Evolutionary conservation across 2,888 invertebrate species (phyloP), one percentile per base, ranked within the genome.

Genomic region (Nymphalis c-album): DNA sequence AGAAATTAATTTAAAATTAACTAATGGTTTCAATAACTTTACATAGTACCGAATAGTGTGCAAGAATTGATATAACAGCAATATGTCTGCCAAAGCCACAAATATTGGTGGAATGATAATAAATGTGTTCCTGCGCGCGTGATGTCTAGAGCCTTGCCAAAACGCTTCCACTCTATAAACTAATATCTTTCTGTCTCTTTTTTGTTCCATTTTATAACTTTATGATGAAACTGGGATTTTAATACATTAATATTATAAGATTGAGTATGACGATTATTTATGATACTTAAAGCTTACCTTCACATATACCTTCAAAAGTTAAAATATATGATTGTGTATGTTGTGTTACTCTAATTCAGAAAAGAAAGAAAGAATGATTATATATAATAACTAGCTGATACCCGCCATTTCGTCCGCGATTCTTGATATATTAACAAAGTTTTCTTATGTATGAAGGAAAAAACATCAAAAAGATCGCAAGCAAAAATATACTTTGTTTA

Each of bases 141-240:
- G 80, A 83, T 78, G 79, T 79, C 82, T 85, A 84, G 82, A 84
- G 80, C 78, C 77, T 77, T 85, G 88, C 87, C 87, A 88, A 85
- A 78, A 81, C 79, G 76, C 76, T 68, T 73, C 69, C 71, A 75
- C 76, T 73, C 73, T 76, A 77, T 80, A 80, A 78, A 79, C 78
- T 77, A 75, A 71, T 74, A 71, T 75, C 75, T 77, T 77, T 76
- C 70, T 73, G 75, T 73, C 71, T 63, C n/a, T 18, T 63, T 63
- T 46, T 63, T 65, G 74, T 61, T 73, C 71, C 57, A 68, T 64
- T 57, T 69, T 60, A 60, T 69, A 72, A 72, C 35, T 65, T 18
- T 46, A 35, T 55, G 59, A 31, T 31, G 53, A 26, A 55, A 26
- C 18, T 50, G 20, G 35, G 31, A 46, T 22, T 48, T 18, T 60